Conservation (phyloP, 2,888 invertebrate genomes). For the Lissonota sp. region DNA sequence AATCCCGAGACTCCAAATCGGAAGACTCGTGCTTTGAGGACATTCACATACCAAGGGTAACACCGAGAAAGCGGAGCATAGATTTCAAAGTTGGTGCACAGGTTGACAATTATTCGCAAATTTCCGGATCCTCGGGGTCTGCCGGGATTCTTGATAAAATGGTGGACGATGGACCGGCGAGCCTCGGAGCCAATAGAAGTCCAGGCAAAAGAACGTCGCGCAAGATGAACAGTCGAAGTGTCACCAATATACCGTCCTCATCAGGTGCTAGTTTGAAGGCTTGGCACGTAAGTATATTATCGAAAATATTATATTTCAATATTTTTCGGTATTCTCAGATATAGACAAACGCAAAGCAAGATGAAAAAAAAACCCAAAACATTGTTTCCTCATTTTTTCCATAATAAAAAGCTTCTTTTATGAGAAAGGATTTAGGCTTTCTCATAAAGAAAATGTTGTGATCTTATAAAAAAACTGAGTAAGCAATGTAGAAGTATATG, state of each 20-base stretch:
- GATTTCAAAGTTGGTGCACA: conserved; percentile 80
- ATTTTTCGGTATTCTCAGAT: no score
- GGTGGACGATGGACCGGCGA: conserved; percentile 73
- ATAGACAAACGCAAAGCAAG: no score
- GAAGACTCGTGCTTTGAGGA: conserved; percentile 75
- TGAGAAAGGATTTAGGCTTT: no score
- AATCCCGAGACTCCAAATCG: conserved; percentile 58
- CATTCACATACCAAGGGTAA: conserved; percentile 79
- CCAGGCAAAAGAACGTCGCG: conserved; percentile 72
- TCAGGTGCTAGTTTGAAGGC: conserved; percentile 71
- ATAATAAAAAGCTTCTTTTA: no score
- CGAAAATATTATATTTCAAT: neutral
- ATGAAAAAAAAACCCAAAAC: no score
- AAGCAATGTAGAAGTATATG: no score
- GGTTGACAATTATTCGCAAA: conserved; percentile 71
- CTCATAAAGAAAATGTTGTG: no score
- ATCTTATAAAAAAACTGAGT: no score
- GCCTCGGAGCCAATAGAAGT: conserved; percentile 73
- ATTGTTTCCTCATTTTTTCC: no score
- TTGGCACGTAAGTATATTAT: conserved; percentile 76
- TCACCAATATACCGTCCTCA: conserved; percentile 78
- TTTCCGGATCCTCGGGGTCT: conserved; percentile 59
- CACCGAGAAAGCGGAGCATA: conserved; percentile 73
- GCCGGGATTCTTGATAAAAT: conserved; percentile 66
- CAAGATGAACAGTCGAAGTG: conserved; percentile 76